Base-by-base conservation (phyloP, 2,797 vertebrate species). In the Babyrousa celebensis region DNA sequence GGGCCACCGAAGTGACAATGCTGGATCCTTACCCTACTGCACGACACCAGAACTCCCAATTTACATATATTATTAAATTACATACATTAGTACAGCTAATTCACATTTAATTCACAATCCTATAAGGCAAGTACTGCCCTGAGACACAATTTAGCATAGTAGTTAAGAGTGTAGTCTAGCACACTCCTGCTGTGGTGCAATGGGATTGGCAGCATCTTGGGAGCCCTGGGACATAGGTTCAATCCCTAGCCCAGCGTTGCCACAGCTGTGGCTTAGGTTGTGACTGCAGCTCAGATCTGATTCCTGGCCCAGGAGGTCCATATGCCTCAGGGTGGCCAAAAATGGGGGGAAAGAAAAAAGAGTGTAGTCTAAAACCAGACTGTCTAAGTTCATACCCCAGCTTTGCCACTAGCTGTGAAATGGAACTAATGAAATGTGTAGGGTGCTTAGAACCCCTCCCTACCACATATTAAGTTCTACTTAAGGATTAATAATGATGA, bases 371-470 rank as follows among this genome's bases (percentile, higher is more conserved):
- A 54, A 54, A 78, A 56, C 12, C 78, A 74, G 48, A 79, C 36
- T 58, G 29, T 36, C 72, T 70, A 63, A 63, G 68, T 65, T 75
- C 27, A 82, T 21, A 84, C 23, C 8, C 40, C 29, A 78, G 17
- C 36, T 90, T 72, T 78, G n/a, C 18, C 82, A 68, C n/a, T 77
- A 56, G 91, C 52, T 78, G 32, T 72, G 80, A 93, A 94, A 78
- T 43, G 8, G 29, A 88, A 71, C 56, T 84, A 71, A 82, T 40
- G 27, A 77, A 93, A 74, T 56, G n/a, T 1, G 2, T 10, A 70
- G 56, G 11, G 25, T 48, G n/a, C n/a, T 63, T 40, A 68, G 71
- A 85, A 91, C 5, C n/a, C 60, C 58, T 40, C 36, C 36, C 63
- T 84, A 23, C 17, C 18, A 80, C 16, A 89, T 2, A 58, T 21